Conservation (phyloP, 2,797 vertebrate genomes). For the Galagoides demidoff region DNA sequence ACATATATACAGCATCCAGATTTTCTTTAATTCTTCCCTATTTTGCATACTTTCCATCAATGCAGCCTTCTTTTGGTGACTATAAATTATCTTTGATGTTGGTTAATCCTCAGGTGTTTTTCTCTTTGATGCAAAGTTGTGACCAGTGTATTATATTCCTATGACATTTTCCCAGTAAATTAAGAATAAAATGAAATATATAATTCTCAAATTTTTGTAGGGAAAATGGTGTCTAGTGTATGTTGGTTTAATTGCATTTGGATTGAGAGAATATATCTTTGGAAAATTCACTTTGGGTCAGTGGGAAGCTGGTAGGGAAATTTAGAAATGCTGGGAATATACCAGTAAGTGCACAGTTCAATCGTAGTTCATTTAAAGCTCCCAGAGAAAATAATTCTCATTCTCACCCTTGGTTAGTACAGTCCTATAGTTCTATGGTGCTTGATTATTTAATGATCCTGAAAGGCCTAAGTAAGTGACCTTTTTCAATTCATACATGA, state of each 20-base stretch:
- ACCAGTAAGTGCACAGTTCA: background rate
- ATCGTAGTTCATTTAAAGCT: background rate
- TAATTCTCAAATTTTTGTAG: constrained; percentile 9
- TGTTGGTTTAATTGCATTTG: background rate
- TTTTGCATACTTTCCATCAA: background rate
- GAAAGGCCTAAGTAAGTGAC: background rate
- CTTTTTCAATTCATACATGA: background rate
- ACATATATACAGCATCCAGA: background rate
- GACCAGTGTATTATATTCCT: background rate
- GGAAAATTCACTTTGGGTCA: constrained; percentile 26
- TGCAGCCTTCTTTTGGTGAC: background rate
- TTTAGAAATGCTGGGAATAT: background rate
- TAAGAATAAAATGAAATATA: constrained; percentile 3
- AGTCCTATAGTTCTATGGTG: background rate
- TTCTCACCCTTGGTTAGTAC: background rate
- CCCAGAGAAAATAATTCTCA: background rate
- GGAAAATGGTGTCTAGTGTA: background rate
- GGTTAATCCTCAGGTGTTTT: background rate
- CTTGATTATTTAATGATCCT: background rate
- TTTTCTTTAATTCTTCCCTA: background rate
- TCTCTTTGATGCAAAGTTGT: background rate
- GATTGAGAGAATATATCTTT: background rate
- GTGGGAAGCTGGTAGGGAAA: background rate
- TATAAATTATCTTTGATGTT: background rate
- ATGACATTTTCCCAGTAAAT: constrained; percentile 16